phyloP scores from a whole-genome alignment of 2,113 vertebrate species.

The Emydocephalus ijimae region DNA sequence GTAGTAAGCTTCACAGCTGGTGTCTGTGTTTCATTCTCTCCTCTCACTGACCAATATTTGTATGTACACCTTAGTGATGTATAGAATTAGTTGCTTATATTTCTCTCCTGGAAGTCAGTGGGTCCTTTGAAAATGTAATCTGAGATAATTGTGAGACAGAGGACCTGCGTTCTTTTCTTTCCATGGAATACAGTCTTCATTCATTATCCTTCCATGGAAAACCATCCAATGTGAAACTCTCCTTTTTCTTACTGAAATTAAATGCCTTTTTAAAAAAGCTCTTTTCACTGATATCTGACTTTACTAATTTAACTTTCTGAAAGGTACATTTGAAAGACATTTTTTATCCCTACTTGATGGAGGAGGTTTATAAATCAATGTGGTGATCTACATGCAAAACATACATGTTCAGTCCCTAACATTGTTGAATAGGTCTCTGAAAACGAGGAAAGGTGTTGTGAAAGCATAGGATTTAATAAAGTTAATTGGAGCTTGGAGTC shows the following conservation, averaged over 20 bases:
- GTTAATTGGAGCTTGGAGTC: no score
- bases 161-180: not conserved
- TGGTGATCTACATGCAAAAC: not conserved
- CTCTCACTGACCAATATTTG: not conserved
- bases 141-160: not conserved
- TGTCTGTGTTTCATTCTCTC: not conserved
- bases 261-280: slow-evolving; percentile 3
- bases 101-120: not conserved
- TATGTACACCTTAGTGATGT: not conserved
- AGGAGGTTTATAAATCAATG: not conserved
- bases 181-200: not conserved
- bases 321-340: not conserved
- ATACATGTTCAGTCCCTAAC: not conserved
- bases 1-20: not conserved
- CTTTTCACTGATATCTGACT: not conserved
- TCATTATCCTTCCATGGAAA: not conserved
- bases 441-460: not conserved
- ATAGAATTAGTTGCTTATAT: not conserved
- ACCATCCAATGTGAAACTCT: not conserved
- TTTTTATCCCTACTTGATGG: not conserved
- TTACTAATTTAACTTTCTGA: not conserved
- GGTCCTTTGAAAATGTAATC: not conserved
- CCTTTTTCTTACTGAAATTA: not conserved
- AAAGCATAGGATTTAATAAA: no score
- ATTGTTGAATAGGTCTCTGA: not conserved